Evolutionary conservation across 2,888 invertebrate genomes (phyloP), one percentile per base, ranked within the genome.

Genomic region (Sminthurides aquaticus): DNA sequence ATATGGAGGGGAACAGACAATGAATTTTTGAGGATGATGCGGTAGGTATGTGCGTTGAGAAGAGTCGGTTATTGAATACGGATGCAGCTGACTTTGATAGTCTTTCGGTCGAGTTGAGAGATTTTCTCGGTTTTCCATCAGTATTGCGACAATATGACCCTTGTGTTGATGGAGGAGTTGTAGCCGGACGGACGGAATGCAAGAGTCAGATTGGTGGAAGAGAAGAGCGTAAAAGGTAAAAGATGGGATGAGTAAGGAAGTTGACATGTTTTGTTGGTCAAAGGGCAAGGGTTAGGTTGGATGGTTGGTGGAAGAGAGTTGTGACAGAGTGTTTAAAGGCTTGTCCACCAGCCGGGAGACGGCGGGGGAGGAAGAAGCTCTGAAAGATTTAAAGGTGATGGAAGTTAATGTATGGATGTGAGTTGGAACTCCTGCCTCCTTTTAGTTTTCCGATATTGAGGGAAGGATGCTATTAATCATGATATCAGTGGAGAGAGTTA

Each of bases 381-480:
- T n/a, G n/a, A n/a, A n/a, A n/a, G n/a, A n/a, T n/a, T n/a, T n/a
- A n/a, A n/a, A n/a, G n/a, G n/a, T n/a, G n/a, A n/a, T n/a, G n/a
- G n/a, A n/a, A n/a, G n/a, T n/a, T n/a, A n/a, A n/a, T n/a, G n/a
- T n/a, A n/a, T n/a, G n/a, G n/a, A n/a, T n/a, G n/a, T n/a, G n/a
- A n/a, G n/a, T n/a, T n/a, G n/a, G n/a, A n/a, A n/a, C n/a, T n/a
- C 15, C 43, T 34, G 43, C 43, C 43, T 34, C 15, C 43, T 34
- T 34, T 34, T 34, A 34, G 43, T 34, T 34, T 34, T 34, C 15
- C 8, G 43, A 11, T 34, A 34, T 34, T 34, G 43, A 34, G 43
- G 43, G 8, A 34, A 62, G 62, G 43, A 57, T 27, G 52, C 64
- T 64, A 59, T 64, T 64, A 64, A 64, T 64, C 58, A 64, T 59